These are phyloP conservation scores for Myotis myotis DNA, from an alignment of 2,797 vertebrate species.

Conservation along the genomic window DNA sequence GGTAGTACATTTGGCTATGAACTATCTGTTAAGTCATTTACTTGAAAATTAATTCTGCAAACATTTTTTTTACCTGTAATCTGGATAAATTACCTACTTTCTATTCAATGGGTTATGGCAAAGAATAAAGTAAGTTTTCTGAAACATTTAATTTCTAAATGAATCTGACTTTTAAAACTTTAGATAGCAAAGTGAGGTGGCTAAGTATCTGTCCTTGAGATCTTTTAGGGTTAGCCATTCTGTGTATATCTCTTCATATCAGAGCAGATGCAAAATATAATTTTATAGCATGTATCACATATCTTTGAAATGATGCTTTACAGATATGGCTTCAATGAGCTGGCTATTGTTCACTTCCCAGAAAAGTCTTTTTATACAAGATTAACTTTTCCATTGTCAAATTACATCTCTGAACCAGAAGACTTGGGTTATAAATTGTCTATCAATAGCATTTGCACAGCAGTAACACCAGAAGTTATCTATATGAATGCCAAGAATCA, in stretches of 20 bases:
- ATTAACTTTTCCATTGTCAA: conserved; percentile 48
- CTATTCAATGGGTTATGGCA: background rate
- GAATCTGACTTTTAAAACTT: conserved; percentile 1
- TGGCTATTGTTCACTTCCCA: conserved; percentile 29
- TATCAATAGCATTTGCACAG: background rate
- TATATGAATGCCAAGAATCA: conserved; percentile 51
- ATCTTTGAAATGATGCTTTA: conserved; percentile 58
- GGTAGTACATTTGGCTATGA: background rate
- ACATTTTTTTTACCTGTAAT: conserved; percentile 36
- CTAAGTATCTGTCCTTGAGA: conserved; percentile 35
- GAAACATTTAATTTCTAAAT: conserved; percentile 38
- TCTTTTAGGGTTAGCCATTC: conserved; percentile 35
- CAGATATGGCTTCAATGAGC: conserved; percentile 13
- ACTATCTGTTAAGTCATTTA: conserved; percentile 19
- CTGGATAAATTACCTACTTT: conserved; percentile 22
- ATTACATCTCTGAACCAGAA: conserved; percentile 40
- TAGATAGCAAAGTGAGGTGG: background rate
- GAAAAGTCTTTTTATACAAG: conserved; percentile 21
- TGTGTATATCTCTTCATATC: conserved; percentile 13
- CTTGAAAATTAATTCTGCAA: conserved; percentile 3
- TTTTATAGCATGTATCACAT: background rate
- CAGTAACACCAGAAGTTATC: conserved; percentile 31
- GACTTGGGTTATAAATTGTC: background rate
- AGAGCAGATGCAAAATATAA: conserved; percentile 35
- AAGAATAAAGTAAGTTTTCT: background rate